Evolutionary conservation across 1,140 invertebrate genomes (phyloP).

Genomic region (Bombus huntii): DNA sequence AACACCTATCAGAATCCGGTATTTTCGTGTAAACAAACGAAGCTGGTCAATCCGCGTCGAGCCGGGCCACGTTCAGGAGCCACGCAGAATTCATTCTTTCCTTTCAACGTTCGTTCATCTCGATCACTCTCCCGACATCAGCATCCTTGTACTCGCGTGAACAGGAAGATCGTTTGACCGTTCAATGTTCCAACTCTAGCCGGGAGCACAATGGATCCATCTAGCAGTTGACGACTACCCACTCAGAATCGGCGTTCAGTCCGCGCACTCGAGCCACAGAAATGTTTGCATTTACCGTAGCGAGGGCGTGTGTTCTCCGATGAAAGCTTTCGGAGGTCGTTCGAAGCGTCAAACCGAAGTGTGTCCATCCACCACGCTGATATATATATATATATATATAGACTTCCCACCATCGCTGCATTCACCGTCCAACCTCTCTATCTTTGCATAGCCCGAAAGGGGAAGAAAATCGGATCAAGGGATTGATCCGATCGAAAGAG

Average conservation of each 20-base stretch:
- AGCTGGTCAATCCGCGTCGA: conserved; percentile 16
- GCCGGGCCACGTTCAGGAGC: not conserved
- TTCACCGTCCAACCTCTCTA: conserved; percentile 48
- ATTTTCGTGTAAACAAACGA: conserved; percentile 50
- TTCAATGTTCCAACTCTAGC: conserved; percentile 72
- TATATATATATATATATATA: conserved; percentile 11
- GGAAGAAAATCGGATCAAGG: conserved; percentile 46
- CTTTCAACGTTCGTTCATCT: conserved; percentile 11
- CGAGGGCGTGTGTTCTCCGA: conserved; percentile 60
- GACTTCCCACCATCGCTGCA: conserved; percentile 31
- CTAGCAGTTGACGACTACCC: conserved; percentile 60
- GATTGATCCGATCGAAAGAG: conserved; percentile 9
- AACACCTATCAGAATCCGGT: conserved; percentile 51
- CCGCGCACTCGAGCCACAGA: conserved; percentile 69
- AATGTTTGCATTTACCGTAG: conserved; percentile 78
- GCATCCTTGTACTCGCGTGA: conserved; percentile 54
- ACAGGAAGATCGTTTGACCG: conserved; percentile 52
- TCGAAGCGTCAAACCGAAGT: conserved; percentile 73
- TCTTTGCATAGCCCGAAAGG: conserved; percentile 55
- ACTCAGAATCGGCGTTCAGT: conserved; percentile 61
- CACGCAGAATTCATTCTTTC: conserved; percentile 47
- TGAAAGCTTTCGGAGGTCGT: conserved; percentile 72
- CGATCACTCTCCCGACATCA: conserved; percentile 8
- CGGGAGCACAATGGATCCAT: conserved; percentile 75
- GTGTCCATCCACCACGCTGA: conserved; percentile 61